phyloP scores from a whole-genome alignment of 2,888 invertebrate species.

The Oasisia sp. region DNA sequence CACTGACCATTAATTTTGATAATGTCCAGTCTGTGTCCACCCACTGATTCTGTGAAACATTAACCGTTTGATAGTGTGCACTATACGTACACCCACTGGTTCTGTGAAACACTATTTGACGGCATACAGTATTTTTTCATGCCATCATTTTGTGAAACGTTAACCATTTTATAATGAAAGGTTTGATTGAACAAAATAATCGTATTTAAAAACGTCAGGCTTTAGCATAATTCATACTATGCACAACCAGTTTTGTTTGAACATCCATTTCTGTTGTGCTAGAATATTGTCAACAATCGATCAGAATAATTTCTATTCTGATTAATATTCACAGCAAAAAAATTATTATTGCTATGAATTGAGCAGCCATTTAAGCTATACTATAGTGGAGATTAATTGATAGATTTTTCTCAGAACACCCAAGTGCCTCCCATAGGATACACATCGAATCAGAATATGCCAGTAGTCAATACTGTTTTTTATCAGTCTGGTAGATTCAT shows the following conservation, averaged over 20 bases:
- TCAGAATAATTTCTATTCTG: too few species aligned
- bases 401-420: too few species aligned
- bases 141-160: neutral
- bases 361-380: too few species aligned
- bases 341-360: too few species aligned
- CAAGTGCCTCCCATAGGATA: slow-evolving; percentile 6
- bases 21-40: neutral
- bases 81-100: neutral
- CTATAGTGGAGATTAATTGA: too few species aligned
- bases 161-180: neutral
- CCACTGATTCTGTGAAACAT: neutral
- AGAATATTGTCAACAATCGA: too few species aligned
- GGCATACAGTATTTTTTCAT: neutral
- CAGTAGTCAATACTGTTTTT: neutral
- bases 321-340: too few species aligned
- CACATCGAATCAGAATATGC: neutral
- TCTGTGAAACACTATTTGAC: neutral
- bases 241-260: too few species aligned
- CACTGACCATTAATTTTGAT: neutral
- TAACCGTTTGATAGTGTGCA: neutral
- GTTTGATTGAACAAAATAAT: too few species aligned
- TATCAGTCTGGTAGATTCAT: neutral
- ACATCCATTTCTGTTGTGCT: too few species aligned
- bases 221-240: too few species aligned
- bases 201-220: too few species aligned